These are phyloP conservation scores for Xenopus borealis DNA, from an alignment of 2,113 vertebrate species.

Conservation along the genomic window DNA sequence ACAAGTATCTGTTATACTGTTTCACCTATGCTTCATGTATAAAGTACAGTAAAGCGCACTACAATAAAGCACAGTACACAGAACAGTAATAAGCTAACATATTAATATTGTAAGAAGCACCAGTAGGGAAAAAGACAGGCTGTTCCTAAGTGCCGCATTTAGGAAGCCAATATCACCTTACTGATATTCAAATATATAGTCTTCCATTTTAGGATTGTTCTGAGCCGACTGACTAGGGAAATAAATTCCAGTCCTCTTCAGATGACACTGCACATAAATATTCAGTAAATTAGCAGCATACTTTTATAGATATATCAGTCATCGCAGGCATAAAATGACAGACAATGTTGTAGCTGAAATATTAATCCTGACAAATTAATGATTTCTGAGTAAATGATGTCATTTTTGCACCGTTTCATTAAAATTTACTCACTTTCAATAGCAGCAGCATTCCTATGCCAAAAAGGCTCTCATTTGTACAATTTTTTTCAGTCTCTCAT, in stretches of 20 bases:
- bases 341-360: constrained; percentile 95
- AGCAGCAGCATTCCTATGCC: constrained; percentile 76
- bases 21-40: no score
- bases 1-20: no score
- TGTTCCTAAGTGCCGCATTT: background rate
- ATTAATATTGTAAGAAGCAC: no score
- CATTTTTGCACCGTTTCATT: constrained; percentile 96
- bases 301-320: constrained; percentile 99
- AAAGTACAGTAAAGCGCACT: no score
- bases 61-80: no score
- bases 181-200: background rate
- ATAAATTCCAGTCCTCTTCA: constrained; percentile 87
- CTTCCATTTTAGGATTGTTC: constrained; percentile 55
- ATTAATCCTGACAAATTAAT: constrained; percentile 99
- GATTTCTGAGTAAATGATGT: constrained; percentile 99
- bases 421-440: constrained; percentile 96
- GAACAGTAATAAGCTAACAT: no score
- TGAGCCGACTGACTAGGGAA: constrained; percentile 75
- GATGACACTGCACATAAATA: constrained; percentile 99
- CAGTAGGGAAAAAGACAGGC: no score
- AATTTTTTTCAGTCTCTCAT: background rate
- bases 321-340: constrained; percentile 96
- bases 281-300: constrained; percentile 98
- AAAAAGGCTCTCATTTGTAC: constrained; percentile 50
- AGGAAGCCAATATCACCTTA: background rate